Base-by-base conservation (phyloP, 2,888 invertebrate species). In the Acronicta alni region DNA sequence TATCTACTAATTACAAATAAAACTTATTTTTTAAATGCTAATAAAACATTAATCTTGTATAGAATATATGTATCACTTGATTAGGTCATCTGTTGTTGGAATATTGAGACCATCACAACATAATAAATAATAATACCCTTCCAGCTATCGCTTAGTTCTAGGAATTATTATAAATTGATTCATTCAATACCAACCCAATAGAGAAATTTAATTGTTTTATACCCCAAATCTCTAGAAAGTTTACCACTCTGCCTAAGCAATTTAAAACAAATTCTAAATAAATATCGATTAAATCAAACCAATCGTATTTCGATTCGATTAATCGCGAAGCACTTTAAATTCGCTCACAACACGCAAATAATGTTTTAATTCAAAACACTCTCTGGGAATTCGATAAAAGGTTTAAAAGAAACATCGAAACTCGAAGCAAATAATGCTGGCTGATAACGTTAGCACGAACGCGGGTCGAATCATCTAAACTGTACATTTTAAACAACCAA, bases 281-380 rank as follows among this genome's bases (percentile, higher is more conserved):
- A 75, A 72, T 68, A 63, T 75, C 69, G 65, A 77, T 77, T 68
- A 61, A 68, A 75, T 68, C 65, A 68, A 75, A 72, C 63, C 51
- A 63, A 72, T 77, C 66, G 68, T 68, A 61, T 75, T 66, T 48
- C 69, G 79, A 85, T 66, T 66, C 76, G 81, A 85, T 88, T 87
- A 88, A 89, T 87, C 88, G 87, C 77, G 76, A 83, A 87, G 85
- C 87, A 88, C 87, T 89, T 86, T 84, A 86, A 87, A 89, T 83
- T 88, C 85, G 85, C 84, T 86, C 85, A 84, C 80, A 86, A 84
- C 86, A 88, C 81, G 87, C 87, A 84, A 89, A 85, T 89, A 90
- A 90, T 89, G 90, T 89, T 89, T 90, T 89, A 90, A 91, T 92
- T 90, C 88, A 81, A 85, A 86, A 89, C 88, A 89, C 89, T 86